phyloP scores from a whole-genome alignment of 2,113 vertebrate genomes.

The Alces alces region DNA sequence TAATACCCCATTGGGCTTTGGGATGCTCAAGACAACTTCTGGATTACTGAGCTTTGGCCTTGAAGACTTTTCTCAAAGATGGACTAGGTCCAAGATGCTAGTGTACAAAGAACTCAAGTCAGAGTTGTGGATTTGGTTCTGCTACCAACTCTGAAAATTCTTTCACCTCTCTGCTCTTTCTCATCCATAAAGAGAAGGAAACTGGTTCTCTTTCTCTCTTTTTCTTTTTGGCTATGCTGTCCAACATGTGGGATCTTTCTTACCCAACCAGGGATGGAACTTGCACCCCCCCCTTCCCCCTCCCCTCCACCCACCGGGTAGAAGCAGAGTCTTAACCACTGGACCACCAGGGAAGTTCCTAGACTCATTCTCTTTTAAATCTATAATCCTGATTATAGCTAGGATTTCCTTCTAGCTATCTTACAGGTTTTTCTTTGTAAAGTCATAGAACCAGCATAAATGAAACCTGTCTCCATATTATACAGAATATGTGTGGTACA shows the following conservation, averaged over 20 bases:
- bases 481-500: not conserved
- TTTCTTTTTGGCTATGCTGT: not conserved
- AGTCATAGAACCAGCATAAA: not conserved
- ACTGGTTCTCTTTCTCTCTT: not conserved
- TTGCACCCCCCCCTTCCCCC: rapidly evolving
- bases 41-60: not conserved
- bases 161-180: not conserved
- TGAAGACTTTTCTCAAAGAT: not conserved
- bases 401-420: not conserved
- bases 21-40: not conserved
- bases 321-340: not conserved
- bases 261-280: not conserved
- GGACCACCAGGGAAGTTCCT: not conserved
- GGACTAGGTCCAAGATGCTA: not conserved
- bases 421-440: slow-evolving; percentile 2
- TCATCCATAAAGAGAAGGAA: not conserved
- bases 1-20: not conserved
- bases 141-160: not conserved
- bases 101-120: not conserved
- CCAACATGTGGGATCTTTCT: not conserved
- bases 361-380: not conserved
- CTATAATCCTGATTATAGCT: not conserved
- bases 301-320: not conserved
- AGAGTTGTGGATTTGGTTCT: not conserved
- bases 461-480: not conserved